Percentiles rank a stretch among this genome's conserved stretches.
Evolutionary conservation across 2,888 invertebrate genomes (phyloP).

Genomic region (Abrostola triplasia): DNA sequence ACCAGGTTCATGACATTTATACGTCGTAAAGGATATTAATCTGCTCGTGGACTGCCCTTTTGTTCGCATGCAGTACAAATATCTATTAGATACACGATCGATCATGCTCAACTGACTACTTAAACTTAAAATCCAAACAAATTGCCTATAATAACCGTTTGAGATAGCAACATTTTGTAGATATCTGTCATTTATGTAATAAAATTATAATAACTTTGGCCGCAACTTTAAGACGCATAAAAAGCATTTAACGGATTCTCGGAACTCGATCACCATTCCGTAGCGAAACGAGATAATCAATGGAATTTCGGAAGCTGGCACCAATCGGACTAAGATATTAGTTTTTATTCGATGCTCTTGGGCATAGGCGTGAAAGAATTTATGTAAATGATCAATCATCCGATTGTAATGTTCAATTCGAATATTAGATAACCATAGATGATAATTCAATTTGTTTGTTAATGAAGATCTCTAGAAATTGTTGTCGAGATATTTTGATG

Average conservation of each 20-base stretch:
- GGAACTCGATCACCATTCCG: conserved; percentile 47
- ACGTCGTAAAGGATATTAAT: conserved; percentile 61
- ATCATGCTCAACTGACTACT: conserved; percentile 6
- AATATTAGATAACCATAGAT: conserved; percentile 29
- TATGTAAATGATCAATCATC: conserved; percentile 65
- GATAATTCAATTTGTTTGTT: conserved; percentile 46
- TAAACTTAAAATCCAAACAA: conserved; percentile 1
- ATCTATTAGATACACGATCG: conserved; percentile 11
- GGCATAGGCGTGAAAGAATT: conserved; percentile 63
- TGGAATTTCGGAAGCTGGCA: conserved; percentile 68
- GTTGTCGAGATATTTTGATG: conserved; percentile 35
- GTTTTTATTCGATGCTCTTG: conserved; percentile 56
- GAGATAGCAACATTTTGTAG: conserved; percentile 6
- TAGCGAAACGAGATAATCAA: conserved; percentile 63
- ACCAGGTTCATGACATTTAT: conserved; percentile 51
- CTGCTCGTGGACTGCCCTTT: conserved; percentile 60
- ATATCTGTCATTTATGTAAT: conserved; percentile 19
- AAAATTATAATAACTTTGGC: conserved; percentile 24
- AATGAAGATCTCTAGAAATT: conserved; percentile 36
- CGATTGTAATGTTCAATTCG: conserved; percentile 49
- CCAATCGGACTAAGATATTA: conserved; percentile 57
- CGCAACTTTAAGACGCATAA: conserved; percentile 46
- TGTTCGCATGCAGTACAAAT: conserved; percentile 36
- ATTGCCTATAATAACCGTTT: conserved; percentile 11
- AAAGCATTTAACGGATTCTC: conserved; percentile 58